Evolutionary conservation across 2,888 invertebrate species (phyloP).

Genomic region (Barypeithes pellucidus): DNA sequence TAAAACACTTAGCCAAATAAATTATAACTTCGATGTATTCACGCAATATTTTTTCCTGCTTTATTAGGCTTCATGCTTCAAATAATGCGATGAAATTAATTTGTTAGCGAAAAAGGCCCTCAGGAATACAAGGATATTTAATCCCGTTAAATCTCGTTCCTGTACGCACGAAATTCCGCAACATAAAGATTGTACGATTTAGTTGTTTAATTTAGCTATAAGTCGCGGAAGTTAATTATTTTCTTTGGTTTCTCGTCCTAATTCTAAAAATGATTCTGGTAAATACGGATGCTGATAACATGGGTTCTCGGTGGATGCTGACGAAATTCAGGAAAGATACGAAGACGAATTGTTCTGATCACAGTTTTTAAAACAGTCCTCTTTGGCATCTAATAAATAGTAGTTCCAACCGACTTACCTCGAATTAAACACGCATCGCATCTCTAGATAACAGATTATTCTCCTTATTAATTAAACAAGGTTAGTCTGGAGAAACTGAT

Average conservation of each 20-base stretch:
- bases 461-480: too few relatives aligned
- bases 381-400: too few relatives aligned
- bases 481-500: too few relatives aligned
- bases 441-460: too few relatives aligned
- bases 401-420: too few relatives aligned
- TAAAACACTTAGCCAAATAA: too few relatives aligned
- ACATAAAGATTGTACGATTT: slow-evolving; percentile 31
- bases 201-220: slow-evolving; percentile 29
- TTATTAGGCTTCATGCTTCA: background rate
- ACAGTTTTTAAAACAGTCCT: too few relatives aligned
- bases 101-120: slow-evolving; percentile 6
- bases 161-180: slow-evolving; percentile 28
- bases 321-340: too few relatives aligned
- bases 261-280: background rate
- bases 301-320: too few relatives aligned
- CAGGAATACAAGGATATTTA: background rate
- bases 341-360: too few relatives aligned
- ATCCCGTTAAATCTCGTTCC: slow-evolving; percentile 4
- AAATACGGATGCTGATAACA: background rate
- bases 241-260: slow-evolving; percentile 30
- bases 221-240: slow-evolving; percentile 34
- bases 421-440: too few relatives aligned
- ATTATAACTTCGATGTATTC: too few relatives aligned
- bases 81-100: slow-evolving; percentile 6
- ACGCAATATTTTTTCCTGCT: background rate